These are phyloP conservation scores for Gyps fulvus DNA, from an alignment of 2,113 vertebrate genomes.

Conservation along the genomic window DNA sequence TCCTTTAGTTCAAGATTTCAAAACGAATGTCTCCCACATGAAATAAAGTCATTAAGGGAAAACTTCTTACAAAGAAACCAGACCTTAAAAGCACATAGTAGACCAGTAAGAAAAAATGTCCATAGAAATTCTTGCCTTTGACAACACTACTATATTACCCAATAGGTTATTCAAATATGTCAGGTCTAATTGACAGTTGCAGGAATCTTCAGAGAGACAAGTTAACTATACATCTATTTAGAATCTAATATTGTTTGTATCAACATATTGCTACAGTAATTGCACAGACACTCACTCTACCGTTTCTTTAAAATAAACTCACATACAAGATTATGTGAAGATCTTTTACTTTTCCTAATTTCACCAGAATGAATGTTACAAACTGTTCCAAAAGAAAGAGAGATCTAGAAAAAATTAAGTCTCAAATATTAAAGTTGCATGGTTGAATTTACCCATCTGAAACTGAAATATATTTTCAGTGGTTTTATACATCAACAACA, in stretches of 20 bases:
- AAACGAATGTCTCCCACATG: background rate
- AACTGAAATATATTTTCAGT: background rate
- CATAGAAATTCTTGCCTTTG: background rate
- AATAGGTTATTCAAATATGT: background rate
- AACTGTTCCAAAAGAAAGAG: background rate
- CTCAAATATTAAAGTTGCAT: background rate
- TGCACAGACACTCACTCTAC: background rate
- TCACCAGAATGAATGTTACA: background rate
- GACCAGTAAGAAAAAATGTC: background rate
- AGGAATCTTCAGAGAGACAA: background rate
- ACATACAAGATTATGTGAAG: background rate
- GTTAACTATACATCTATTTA: background rate
- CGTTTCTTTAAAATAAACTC: background rate
- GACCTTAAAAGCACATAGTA: background rate
- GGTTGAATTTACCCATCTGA: background rate
- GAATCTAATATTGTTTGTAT: background rate
- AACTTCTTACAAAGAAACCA: background rate
- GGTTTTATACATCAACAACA: background rate
- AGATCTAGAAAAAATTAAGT: background rate
- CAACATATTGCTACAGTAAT: background rate
- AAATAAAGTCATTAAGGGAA: background rate
- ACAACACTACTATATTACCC: background rate
- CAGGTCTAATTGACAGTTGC: background rate
- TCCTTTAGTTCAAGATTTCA: background rate
- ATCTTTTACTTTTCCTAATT: background rate